Base-by-base conservation (phyloP, 2,113 vertebrate species). In the Myotis yumanensis region DNA sequence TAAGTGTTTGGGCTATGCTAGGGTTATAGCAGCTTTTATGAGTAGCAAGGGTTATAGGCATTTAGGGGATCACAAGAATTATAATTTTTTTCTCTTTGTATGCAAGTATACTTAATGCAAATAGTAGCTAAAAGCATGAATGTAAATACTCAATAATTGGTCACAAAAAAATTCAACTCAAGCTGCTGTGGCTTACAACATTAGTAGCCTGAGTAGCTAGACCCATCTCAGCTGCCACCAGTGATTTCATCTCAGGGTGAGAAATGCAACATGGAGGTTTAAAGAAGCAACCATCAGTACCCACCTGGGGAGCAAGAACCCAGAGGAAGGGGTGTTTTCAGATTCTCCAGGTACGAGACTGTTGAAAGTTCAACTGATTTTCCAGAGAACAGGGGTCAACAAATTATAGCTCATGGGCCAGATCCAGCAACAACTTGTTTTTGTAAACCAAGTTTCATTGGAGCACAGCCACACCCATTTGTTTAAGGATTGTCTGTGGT, bases 381-480 rank as follows among this genome's bases (percentile, higher is more conserved):
- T 62, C 59, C 25, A 62, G 59, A 66, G 35, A 92, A 51, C 3
- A 51, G 8, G 30, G 11, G 15, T 82, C 40, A 37, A 46, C 25
- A 62, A 62, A 76, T 40, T 3, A 2, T 25, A 80, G 18, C 8
- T 57, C 23, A 4, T 12, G 25, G n/a, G 52, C 59, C 40, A 66
- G 48, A 25, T 48, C 52, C 32, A 69, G 30, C 4, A 20, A n/a
- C 48, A 46, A n/a, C 16, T 2, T 83, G 7, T 15, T 86, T 84
- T 75, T 54, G 6, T 76, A 54, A 92, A 90, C 57, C 75, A 85
- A 87, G 37, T n/a, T 93, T 76, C 88, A 92, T 30, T 93, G 62
- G 43, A 37, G 35, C 1, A 16, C 32, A 83, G 48, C 28, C 16
- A 40, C 0, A 0, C 3, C 35, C 72, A 57, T 20, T 35, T 25